Conservation (phyloP, 2,797 vertebrate species). For the Rhabdomys pumilio region DNA sequence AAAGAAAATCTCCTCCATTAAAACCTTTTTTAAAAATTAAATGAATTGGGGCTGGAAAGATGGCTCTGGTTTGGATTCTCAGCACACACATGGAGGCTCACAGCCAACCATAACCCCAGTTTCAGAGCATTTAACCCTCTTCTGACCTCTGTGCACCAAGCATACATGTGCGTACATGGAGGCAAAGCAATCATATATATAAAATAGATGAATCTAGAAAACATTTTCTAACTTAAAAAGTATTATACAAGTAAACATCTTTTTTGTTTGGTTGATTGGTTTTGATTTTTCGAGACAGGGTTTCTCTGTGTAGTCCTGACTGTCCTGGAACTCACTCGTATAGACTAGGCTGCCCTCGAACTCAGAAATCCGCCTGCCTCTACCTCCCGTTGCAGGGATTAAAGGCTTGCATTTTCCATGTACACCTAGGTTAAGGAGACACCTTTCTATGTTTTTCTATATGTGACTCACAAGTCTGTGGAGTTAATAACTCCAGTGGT, state of each 20-base stretch:
- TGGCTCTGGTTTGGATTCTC: not conserved
- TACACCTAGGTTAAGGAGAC: not conserved
- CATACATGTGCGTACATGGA: not conserved
- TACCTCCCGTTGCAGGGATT: no score
- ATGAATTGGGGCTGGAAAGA: not conserved
- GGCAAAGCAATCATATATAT: not conserved
- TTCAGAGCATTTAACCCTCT: not conserved
- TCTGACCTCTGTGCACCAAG: not conserved
- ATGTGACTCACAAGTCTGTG: accelerated
- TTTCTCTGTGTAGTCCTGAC: not conserved
- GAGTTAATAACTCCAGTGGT: not conserved
- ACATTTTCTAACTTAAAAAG: not conserved
- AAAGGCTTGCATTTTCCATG: not conserved
- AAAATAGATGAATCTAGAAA: not conserved
- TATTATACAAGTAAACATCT: not conserved
- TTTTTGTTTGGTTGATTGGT: not conserved
- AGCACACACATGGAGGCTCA: not conserved
- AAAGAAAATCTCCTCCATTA: not conserved
- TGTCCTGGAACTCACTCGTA: not conserved
- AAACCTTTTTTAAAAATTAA: not conserved
- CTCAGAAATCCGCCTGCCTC: not conserved
- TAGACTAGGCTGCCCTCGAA: not conserved
- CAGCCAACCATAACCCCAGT: not conserved
- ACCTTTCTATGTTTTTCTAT: not conserved
- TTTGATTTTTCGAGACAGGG: not conserved